Percentiles rank a stretch among this genome's conserved stretches.
Conservation (phyloP, 2,888 invertebrate genomes). For the Ochlodes sylvanus region DNA sequence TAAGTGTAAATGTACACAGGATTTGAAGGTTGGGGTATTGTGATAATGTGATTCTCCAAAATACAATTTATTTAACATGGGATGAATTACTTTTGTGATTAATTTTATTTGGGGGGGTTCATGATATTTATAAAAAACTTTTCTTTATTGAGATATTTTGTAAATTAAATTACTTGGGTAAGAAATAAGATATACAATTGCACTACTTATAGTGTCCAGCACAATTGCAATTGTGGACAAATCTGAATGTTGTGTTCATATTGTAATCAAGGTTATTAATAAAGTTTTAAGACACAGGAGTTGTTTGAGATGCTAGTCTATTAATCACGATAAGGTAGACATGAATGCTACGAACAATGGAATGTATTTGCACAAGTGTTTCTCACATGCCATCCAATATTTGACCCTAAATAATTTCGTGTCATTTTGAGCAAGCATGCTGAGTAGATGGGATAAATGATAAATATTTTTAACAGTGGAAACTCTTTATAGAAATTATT, state of each 20-base stretch:
- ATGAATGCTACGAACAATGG: neutral
- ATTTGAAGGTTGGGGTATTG: neutral
- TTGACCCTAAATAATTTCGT: neutral
- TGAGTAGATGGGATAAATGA: slow-evolving; percentile 1
- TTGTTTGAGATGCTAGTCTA: slow-evolving; percentile 11
- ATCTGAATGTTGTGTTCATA: slow-evolving; percentile 4
- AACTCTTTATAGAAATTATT: slow-evolving; percentile 19
- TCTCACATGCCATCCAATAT: neutral
- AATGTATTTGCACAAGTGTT: slow-evolving; percentile 18
- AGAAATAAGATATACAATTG: neutral
- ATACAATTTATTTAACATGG: too few relatives aligned
- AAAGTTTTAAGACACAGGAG: slow-evolving; percentile 5
- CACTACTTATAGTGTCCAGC: neutral
- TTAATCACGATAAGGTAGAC: neutral
- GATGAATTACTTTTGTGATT: too few relatives aligned
- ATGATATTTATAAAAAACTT: neutral
- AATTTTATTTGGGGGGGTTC: too few relatives aligned
- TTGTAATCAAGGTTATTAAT: slow-evolving; percentile 5
- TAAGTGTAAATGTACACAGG: neutral
- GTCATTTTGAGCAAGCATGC: neutral
- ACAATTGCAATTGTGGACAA: neutral
- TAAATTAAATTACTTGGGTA: neutral
- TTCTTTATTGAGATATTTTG: neutral
- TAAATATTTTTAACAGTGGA: slow-evolving; percentile 14
- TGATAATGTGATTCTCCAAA: neutral